Percentiles rank a stretch among this genome's conserved stretches.
phyloP scores from a whole-genome alignment of 2,888 invertebrate genomes.

The Tholera decimalis region DNA sequence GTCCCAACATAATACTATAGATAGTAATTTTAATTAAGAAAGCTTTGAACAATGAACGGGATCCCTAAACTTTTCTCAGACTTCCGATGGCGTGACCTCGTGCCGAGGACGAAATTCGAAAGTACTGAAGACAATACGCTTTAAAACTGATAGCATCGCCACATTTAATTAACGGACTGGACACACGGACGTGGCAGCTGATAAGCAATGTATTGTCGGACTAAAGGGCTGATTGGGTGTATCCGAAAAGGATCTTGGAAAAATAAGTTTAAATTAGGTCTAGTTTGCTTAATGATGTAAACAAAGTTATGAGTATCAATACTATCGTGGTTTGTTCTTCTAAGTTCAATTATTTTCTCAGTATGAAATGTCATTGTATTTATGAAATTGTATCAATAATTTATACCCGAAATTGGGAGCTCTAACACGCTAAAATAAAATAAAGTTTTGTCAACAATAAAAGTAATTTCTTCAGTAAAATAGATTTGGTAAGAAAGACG shows the following conservation, averaged over 20 bases:
- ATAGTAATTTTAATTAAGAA: slow-evolving; percentile 52
- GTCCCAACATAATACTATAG: slow-evolving; percentile 28
- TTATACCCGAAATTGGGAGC: no score
- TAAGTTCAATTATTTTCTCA: no score
- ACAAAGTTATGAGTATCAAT: slow-evolving; percentile 14
- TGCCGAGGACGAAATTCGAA: slow-evolving; percentile 78
- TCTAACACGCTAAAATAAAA: no score
- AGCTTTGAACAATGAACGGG: slow-evolving; percentile 56
- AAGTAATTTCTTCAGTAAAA: no score
- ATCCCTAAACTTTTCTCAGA: slow-evolving; percentile 62
- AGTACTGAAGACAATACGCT: slow-evolving; percentile 76
- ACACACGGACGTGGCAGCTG: slow-evolving; percentile 60
- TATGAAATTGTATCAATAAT: no score
- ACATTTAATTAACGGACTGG: slow-evolving; percentile 75
- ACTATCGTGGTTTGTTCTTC: no score
- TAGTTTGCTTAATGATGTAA: slow-evolving; percentile 24
- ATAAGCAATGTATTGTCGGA: slow-evolving; percentile 50
- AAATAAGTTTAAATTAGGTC: slow-evolving; percentile 1
- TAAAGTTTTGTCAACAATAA: no score
- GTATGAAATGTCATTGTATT: no score
- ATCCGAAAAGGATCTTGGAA: slow-evolving; percentile 20
- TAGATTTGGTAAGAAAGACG: no score
- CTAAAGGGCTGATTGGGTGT: slow-evolving; percentile 19
- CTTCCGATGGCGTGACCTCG: slow-evolving; percentile 73
- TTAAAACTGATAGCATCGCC: slow-evolving; percentile 73